A percentile compares a stretch with the other conserved stretches of the same genome.
phyloP scores from a whole-genome alignment of 2,797 vertebrate genomes.

The Helarctos malayanus region DNA sequence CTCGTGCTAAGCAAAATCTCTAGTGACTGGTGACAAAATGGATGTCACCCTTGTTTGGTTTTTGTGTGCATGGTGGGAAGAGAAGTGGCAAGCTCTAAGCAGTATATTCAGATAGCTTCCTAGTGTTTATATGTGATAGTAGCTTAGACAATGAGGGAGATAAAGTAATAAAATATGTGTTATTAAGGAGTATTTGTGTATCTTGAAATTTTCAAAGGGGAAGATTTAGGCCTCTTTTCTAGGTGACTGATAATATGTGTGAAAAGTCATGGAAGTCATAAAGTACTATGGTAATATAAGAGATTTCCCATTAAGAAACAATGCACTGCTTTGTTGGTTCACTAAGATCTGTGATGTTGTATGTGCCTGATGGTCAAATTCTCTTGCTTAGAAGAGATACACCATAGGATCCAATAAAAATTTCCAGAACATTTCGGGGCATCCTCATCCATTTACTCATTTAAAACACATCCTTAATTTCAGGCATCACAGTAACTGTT shows the following conservation, averaged over 20 bases:
- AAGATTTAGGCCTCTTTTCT: background rate
- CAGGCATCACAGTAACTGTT: background rate
- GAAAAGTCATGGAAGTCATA: constrained; percentile 22
- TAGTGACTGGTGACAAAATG: background rate
- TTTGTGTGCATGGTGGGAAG: background rate
- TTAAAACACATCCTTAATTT: background rate
- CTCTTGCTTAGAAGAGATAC: background rate
- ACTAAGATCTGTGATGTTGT: background rate
- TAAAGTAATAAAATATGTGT: background rate
- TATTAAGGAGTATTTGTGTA: background rate
- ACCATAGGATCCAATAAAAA: background rate
- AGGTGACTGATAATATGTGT: background rate
- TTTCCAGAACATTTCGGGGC: background rate
- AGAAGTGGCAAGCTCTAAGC: background rate
- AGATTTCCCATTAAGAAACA: background rate
- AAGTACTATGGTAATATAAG: background rate
- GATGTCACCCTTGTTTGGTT: background rate
- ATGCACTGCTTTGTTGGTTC: background rate
- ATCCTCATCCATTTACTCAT: background rate
- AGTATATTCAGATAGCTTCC: background rate
- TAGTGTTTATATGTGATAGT: background rate
- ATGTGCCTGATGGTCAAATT: background rate
- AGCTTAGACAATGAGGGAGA: background rate
- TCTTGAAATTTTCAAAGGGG: background rate
- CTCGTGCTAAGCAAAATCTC: background rate